phyloP scores from a whole-genome alignment of 2,888 invertebrate genomes.

The Thera britannica region DNA sequence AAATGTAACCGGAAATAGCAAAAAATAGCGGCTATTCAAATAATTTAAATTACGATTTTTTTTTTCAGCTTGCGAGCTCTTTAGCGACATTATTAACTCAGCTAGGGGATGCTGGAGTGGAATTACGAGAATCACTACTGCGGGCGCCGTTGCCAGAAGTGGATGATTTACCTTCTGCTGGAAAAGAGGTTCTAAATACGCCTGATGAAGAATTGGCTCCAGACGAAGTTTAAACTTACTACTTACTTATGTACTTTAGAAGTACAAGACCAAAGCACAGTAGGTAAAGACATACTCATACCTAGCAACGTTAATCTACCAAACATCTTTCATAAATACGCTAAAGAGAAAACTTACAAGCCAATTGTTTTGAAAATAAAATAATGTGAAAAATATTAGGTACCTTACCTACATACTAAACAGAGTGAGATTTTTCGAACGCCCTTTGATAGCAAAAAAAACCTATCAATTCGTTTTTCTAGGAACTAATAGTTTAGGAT shows the following conservation, averaged over 20 bases:
- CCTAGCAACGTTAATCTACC: no score
- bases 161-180: constrained; percentile 7
- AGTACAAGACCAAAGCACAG: no score
- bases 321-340: no score
- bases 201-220: constrained; percentile 54
- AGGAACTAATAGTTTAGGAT: no score
- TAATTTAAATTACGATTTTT: background rate
- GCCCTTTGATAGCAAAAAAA: no score
- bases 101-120: constrained; percentile 61
- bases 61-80: constrained; percentile 64
- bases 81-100: constrained; percentile 58
- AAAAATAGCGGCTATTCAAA: constrained; percentile 14
- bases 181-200: constrained; percentile 31
- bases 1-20: constrained; percentile 4
- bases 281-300: no score
- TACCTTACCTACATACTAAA: no score
- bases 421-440: no score
- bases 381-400: no score
- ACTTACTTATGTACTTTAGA: background rate
- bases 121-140: constrained; percentile 38
- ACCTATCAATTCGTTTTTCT: no score
- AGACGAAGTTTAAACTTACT: constrained; percentile 67
- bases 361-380: no score
- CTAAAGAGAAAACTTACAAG: no score
- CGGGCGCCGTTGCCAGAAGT: constrained; percentile 40